Percentiles rank a stretch among this genome's conserved stretches.
phyloP scores from a whole-genome alignment of 2,888 invertebrate genomes.

The Scaptomyza reducta region DNA sequence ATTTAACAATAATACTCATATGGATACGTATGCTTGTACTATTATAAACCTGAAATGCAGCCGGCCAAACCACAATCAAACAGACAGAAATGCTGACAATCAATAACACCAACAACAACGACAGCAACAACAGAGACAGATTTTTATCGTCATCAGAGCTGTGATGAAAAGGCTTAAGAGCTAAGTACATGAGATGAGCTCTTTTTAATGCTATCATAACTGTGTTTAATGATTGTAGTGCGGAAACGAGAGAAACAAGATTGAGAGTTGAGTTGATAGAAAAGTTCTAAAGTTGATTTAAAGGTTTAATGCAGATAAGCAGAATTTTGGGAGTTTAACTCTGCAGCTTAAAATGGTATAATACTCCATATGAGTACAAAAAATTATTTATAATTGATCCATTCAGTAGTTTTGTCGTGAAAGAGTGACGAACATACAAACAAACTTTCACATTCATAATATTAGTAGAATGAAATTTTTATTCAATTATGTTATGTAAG shows the following conservation, averaged over 20 bases:
- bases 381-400: no score
- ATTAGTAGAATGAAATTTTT: neutral
- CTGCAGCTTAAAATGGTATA: no score
- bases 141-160: slow-evolving; percentile 26
- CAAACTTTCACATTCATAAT: no score
- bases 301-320: neutral
- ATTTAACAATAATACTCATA: slow-evolving; percentile 32
- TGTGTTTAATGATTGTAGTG: slow-evolving; percentile 30
- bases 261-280: neutral
- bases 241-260: neutral
- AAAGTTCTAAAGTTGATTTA: neutral
- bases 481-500: neutral
- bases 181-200: slow-evolving; percentile 25
- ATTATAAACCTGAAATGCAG: slow-evolving; percentile 8
- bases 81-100: slow-evolving; percentile 10
- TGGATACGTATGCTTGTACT: neutral
- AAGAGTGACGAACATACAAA: no score
- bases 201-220: slow-evolving; percentile 36
- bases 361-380: no score
- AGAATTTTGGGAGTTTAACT: no score
- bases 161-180: slow-evolving; percentile 14
- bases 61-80: slow-evolving; percentile 34
- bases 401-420: no score
- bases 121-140: slow-evolving; percentile 4
- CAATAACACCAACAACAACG: neutral